Evolutionary conservation across 2,113 vertebrate species (phyloP), one percentile per base, ranked within the genome.

Genomic region (Sphaerodactylus townsendi): DNA sequence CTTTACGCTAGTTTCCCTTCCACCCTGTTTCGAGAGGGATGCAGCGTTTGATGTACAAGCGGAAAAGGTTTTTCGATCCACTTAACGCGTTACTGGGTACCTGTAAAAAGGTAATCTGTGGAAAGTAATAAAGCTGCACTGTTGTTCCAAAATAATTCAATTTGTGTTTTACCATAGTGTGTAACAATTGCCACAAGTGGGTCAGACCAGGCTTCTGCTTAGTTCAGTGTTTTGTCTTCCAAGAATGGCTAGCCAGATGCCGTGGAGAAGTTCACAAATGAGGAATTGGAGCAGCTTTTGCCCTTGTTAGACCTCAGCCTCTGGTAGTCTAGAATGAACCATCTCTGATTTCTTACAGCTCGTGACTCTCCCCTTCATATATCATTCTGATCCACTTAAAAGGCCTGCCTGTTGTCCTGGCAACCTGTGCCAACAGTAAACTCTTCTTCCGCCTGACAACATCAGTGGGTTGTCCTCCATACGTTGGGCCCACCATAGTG

Each of bases 91-190:
- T 71, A 39, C 83, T 68, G 44, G 76, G 65, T 70, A 79, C 76
- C 83, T 85, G 83, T 85, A 64, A 85, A 41, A 72, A 78, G 83
- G 83, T 78, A 84, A 78, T 77, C 37, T 84, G 78, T 78, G 44
- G 35, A 78, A 33, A 84, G 83, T 78, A 85, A 85, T 85, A 85
- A 85, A 85, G 25, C 76, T 64, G 68, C 83, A 85, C 83, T 85
- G 76, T 79, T 85, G 76, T 79, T 72, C 76, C 66, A 79, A 23
- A 72, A 71, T 64, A 35, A 68, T 79, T 72, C 41, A 72, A 72
- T 76, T 72, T 64, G 83, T 50, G 53, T 85, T 64, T 46, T 48
- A 62, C 41, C 11, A 14, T 65, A 64, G 39, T 46, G 23, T 71
- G 11, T 25, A 10, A 77, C 23, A 23, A 23, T 35, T 35, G 19